phyloP scores from a whole-genome alignment of 1,140 invertebrate species.

The Drosophila murphyi region DNA sequence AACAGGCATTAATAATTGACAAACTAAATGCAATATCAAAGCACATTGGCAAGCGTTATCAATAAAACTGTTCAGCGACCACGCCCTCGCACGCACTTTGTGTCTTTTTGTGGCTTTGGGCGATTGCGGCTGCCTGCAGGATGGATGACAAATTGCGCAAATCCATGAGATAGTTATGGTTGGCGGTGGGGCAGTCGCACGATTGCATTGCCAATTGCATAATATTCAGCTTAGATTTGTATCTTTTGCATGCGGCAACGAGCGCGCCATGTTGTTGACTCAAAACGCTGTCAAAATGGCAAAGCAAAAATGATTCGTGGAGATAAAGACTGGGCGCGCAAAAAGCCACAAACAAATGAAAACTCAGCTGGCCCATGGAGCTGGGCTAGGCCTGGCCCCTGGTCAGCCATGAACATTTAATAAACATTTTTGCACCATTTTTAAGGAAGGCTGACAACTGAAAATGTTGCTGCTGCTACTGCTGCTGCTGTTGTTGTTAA shows the following conservation, averaged over 20 bases:
- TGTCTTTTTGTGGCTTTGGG: conserved; percentile 10
- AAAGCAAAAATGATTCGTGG: conserved; percentile 78
- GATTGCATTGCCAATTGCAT: conserved; percentile 71
- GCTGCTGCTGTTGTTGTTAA: conserved; percentile 59
- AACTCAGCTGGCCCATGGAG: conserved; percentile 41
- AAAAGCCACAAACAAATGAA: conserved; percentile 60
- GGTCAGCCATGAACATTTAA: conserved; percentile 70
- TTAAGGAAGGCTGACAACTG: conserved; percentile 49
- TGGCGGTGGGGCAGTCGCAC: conserved; percentile 52
- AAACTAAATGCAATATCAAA: conserved; percentile 73
- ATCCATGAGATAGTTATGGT: conserved; percentile 80
- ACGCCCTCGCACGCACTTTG: conserved; percentile 76
- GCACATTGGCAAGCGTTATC: conserved; percentile 69
- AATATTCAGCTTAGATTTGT: conserved; percentile 79
- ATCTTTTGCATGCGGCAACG: conserved; percentile 72
- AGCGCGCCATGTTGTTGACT: conserved; percentile 75
- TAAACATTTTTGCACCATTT: conserved; percentile 80
- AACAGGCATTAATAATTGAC: conserved; percentile 80
- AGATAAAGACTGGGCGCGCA: conserved; percentile 55
- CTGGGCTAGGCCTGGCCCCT: conserved; percentile 46
- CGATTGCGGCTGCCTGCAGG: conserved; percentile 51
- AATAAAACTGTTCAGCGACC: conserved; percentile 73
- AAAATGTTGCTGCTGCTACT: conserved; percentile 36
- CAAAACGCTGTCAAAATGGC: conserved; percentile 81
- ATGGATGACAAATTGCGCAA: conserved; percentile 83